Evolutionary conservation across 2,113 vertebrate species (phyloP).

Genomic region (Orthonyx spaldingii): DNA sequence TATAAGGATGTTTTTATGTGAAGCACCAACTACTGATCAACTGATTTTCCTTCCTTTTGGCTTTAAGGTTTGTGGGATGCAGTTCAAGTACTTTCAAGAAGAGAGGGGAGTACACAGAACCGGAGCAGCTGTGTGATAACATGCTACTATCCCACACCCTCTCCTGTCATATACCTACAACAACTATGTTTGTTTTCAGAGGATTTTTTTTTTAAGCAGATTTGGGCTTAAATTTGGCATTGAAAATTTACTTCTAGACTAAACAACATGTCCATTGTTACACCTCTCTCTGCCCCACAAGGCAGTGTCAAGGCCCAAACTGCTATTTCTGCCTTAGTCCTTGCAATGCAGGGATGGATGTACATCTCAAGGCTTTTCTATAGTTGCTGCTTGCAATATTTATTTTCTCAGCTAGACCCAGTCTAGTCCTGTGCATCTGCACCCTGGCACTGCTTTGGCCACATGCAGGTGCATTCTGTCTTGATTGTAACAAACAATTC

Average conservation of each 20-base stretch:
- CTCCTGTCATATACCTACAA: neutral
- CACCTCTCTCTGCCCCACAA: neutral
- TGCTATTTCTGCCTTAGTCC: neutral
- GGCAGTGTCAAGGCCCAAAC: neutral
- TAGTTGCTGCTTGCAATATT: neutral
- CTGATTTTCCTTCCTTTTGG: neutral
- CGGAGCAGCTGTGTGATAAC: neutral
- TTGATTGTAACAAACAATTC: neutral
- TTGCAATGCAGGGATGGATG: neutral
- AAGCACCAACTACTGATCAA: neutral
- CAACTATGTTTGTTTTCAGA: neutral
- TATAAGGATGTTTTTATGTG: neutral
- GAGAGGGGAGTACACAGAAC: neutral
- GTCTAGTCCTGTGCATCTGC: neutral
- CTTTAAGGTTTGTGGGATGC: neutral
- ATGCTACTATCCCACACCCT: neutral
- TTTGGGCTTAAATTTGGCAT: neutral
- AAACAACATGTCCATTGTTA: neutral
- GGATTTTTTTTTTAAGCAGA: neutral
- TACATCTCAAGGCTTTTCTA: neutral
- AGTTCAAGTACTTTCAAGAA: neutral
- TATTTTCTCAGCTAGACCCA: neutral
- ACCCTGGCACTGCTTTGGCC: neutral
- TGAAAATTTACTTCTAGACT: neutral
- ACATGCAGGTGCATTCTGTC: neutral